phyloP scores from a whole-genome alignment of 2,888 invertebrate genomes.

The Drosophila mimica region DNA sequence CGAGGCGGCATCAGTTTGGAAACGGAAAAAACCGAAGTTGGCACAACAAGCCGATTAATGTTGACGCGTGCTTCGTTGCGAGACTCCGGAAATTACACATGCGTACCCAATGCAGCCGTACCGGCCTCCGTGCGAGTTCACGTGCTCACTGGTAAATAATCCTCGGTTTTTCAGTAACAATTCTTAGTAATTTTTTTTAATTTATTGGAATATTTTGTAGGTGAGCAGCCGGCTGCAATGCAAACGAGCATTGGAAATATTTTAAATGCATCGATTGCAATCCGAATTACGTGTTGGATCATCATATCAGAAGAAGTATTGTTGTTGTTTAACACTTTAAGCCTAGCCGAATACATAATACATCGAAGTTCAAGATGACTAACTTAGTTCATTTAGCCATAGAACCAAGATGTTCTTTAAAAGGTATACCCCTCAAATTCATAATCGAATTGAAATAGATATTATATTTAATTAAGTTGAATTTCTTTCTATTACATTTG shows the following conservation, averaged over 20 bases:
- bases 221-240: conserved; percentile 95
- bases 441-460: neutral
- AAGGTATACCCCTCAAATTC: conserved; percentile 36
- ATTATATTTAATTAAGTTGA: conserved; percentile 3
- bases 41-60: conserved; percentile 93
- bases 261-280: conserved; percentile 66
- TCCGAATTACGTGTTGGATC: conserved; percentile 76
- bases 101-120: conserved; percentile 93
- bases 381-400: conserved; percentile 39
- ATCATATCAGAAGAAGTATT: conserved; percentile 84
- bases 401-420: conserved; percentile 33
- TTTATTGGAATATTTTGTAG: conserved; percentile 84
- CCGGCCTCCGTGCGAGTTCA: conserved; percentile 93
- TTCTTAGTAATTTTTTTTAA: conserved; percentile 10
- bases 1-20: conserved; percentile 95
- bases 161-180: neutral
- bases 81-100: conserved; percentile 96
- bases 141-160: conserved; percentile 91
- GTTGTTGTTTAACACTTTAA: conserved; percentile 72
- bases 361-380: conserved; percentile 68
- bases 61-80: conserved; percentile 93
- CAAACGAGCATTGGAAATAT: conserved; percentile 89
- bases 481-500: conserved; percentile 12
- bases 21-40: conserved; percentile 94
- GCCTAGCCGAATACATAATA: conserved; percentile 38